Conservation (phyloP, 2,113 vertebrate species). For the Numida meleagris region DNA sequence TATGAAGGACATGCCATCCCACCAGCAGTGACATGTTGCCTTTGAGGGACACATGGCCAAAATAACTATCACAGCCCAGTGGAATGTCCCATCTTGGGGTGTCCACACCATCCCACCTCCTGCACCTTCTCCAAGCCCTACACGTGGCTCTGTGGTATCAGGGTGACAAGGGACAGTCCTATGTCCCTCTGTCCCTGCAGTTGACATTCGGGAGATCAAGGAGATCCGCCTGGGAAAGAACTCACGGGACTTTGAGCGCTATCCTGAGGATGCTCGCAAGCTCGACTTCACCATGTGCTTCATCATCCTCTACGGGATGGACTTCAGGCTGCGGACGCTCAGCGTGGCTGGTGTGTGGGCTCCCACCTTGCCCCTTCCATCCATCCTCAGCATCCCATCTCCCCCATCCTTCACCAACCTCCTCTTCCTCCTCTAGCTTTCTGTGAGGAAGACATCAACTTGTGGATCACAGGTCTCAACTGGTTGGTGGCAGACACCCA, state of each 20-base stretch:
- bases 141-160: fast-evolving
- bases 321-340: constrained; percentile 86
- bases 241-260: constrained; percentile 88
- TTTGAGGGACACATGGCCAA: not conserved
- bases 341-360: constrained; percentile 81
- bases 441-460: constrained; percentile 87
- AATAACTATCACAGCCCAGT: not conserved
- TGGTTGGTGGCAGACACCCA: constrained; percentile 85
- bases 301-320: constrained; percentile 86
- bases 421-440: constrained; percentile 74
- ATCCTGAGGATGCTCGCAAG: constrained; percentile 86
- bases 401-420: not conserved
- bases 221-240: constrained; percentile 88
- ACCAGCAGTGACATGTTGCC: not conserved
- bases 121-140: fast-evolving
- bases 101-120: not conserved
- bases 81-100: not conserved
- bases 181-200: constrained; percentile 51
- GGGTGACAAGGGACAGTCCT: not conserved
- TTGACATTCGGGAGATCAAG: constrained; percentile 88
- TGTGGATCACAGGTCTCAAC: constrained; percentile 85
- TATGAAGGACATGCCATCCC: not conserved
- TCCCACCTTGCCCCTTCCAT: fast-evolving
- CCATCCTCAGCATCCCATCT: not conserved
- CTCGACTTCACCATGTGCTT: constrained; percentile 85